Evolutionary conservation across 1,140 invertebrate genomes (phyloP), one percentile per base, ranked within the genome.

Genomic region (Saxidomus purpurata): DNA sequence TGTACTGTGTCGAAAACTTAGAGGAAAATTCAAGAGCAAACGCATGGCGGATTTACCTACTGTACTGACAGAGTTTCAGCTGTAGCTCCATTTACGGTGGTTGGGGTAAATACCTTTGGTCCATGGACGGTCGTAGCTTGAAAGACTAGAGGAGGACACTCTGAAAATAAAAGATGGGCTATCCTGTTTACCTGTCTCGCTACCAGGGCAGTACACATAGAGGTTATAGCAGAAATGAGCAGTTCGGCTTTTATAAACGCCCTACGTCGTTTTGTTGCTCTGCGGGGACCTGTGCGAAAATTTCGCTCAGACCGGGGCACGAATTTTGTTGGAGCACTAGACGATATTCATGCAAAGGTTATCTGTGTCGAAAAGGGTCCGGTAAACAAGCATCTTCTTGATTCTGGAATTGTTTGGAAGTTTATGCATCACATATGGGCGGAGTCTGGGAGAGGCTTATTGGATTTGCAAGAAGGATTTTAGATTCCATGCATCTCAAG

Each of bases 161-260:
- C 82, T 28, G 3, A 76, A 15, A 71, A n/a, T 28, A 91, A 89
- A 47, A 15, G 87, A 82, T 92, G 67, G 84, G 90, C 71, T 36
- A n/a, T 89, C 19, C 34, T 91, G n/a, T 90, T 92, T 69, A 92
- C 87, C n/a, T 91, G 88, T 69, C n/a, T 91, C n/a, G 9, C n/a
- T 17, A 69, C 34, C 0, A 71, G 89, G 31, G 69, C 61, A 34
- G 31, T 90, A 25, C 91, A 92, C 79, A 81, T 92, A 22, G 82
- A 92, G 59, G 15, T 92, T n/a, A 43, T 92, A 38, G 86, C 86
- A 31, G 81, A 87, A 25, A 55, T 92, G 82, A 61, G 25, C 28
- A 82, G 87, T 19, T 87, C 79, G 36, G 36, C 83, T 22, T 91
- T 90, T 38, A 91, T 92, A 31, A 92, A 91, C 36, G 90, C 88